Percentiles rank a stretch among this genome's conserved stretches.
These are phyloP conservation scores for Drosophila takahashii DNA, from an alignment of 1,140 invertebrate genomes.

Conservation along the genomic window DNA sequence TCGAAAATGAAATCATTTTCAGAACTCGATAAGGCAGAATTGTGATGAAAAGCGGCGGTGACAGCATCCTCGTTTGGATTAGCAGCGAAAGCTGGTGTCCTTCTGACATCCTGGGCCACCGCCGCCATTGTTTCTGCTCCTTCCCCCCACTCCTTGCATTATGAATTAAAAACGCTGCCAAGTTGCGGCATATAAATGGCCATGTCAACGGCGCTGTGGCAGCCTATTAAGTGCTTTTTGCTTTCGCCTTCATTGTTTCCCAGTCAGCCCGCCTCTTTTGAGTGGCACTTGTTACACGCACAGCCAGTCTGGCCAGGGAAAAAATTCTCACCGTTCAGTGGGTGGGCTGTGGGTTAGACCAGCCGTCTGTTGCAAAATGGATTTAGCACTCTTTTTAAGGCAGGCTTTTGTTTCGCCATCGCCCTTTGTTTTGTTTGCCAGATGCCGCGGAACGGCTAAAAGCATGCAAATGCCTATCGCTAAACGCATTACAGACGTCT, in stretches of 20 bases:
- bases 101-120: constrained; percentile 37
- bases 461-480: constrained; percentile 63
- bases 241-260: constrained; percentile 55
- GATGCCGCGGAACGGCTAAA: constrained; percentile 41
- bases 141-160: constrained; percentile 35
- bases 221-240: constrained; percentile 68
- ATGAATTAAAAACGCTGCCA: constrained; percentile 71
- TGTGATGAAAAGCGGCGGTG: constrained; percentile 7
- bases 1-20: constrained; percentile 48
- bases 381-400: constrained; percentile 43
- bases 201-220: constrained; percentile 53
- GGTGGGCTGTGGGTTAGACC: constrained; percentile 15
- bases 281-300: constrained; percentile 72
- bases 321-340: not conserved
- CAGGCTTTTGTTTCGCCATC: constrained; percentile 22
- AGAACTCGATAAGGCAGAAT: constrained; percentile 3
- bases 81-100: constrained; percentile 26
- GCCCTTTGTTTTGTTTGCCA: constrained; percentile 6
- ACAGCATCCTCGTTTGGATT: constrained; percentile 38
- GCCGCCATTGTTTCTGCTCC: not conserved
- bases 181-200: constrained; percentile 67
- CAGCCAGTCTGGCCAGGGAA: constrained; percentile 14
- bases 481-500: constrained; percentile 62
- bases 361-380: constrained; percentile 43
- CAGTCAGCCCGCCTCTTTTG: constrained; percentile 37